phyloP scores from a whole-genome alignment of 2,797 vertebrate genomes.

The Syngnathus acus region DNA sequence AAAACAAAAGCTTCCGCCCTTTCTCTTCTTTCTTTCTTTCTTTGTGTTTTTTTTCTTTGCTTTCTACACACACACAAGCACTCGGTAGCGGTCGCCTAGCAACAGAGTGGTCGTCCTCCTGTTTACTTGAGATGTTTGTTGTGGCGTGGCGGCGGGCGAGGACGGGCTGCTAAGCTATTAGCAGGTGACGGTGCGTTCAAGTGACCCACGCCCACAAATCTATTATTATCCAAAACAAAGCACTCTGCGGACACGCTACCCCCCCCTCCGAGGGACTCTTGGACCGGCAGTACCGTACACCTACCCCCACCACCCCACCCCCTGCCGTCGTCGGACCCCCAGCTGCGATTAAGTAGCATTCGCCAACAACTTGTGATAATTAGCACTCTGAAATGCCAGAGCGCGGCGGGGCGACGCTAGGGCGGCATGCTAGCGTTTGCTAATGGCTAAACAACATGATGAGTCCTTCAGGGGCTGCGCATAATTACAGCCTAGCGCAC shows the following conservation, averaged over 20 bases:
- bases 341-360: slow-evolving; percentile 40
- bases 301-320: not conserved
- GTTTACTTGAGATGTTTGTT: slow-evolving; percentile 53
- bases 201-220: slow-evolving; percentile 35
- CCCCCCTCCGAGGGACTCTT: not conserved
- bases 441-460: slow-evolving; percentile 60
- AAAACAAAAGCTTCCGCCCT: not conserved
- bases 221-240: slow-evolving; percentile 61
- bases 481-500: slow-evolving; percentile 3
- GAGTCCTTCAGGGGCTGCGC: not conserved
- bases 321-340: slow-evolving; percentile 6
- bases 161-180: slow-evolving; percentile 1
- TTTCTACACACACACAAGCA: not conserved
- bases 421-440: slow-evolving; percentile 47
- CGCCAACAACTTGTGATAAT: slow-evolving; percentile 54
- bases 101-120: slow-evolving; percentile 31
- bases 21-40: not conserved
- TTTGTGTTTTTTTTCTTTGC: not conserved
- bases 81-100: not conserved
- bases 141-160: not conserved
- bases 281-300: not conserved
- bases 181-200: slow-evolving; percentile 25
- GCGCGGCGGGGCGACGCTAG: slow-evolving; percentile 27
- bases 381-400: slow-evolving; percentile 53
- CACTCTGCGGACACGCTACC: slow-evolving; percentile 12